These are phyloP conservation scores for Drosophila ezoana DNA, from an alignment of 2,888 invertebrate species.

Conservation along the genomic window DNA sequence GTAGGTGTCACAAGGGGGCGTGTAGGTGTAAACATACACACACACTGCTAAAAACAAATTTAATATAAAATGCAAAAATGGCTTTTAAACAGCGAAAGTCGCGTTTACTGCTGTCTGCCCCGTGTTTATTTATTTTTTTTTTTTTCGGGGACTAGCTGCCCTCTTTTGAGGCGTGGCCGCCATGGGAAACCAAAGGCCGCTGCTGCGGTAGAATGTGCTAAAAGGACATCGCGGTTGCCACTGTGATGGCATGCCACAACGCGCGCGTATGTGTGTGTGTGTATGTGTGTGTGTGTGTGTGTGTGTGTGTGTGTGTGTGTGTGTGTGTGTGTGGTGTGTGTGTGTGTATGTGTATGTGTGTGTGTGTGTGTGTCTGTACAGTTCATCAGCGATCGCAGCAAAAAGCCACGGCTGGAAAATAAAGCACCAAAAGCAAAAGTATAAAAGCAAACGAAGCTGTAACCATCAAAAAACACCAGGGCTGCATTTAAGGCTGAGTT, in stretches of 20 bases:
- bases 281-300: conserved; percentile 5
- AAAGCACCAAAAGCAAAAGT: conserved; percentile 34
- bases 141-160: conserved; percentile 15
- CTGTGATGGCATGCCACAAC: conserved; percentile 18
- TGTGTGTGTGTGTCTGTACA: conserved; percentile 54
- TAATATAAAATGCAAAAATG: conserved; percentile 80
- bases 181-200: conserved; percentile 29
- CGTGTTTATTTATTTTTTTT: conserved; percentile 3
- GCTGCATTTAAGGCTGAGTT: not conserved
- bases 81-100: conserved; percentile 76
- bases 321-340: conserved; percentile 42
- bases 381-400: conserved; percentile 78
- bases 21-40: conserved; percentile 2
- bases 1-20: not conserved
- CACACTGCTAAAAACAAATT: conserved; percentile 50
- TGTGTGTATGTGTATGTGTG: conserved; percentile 40
- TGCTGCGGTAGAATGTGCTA: conserved; percentile 55
- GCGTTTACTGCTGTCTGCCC: conserved; percentile 55
- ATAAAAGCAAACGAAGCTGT: conserved; percentile 31
- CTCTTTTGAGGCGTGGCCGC: conserved; percentile 20
- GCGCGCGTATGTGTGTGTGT: not conserved
- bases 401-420: conserved; percentile 52
- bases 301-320: conserved; percentile 12
- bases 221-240: conserved; percentile 70
- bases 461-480: conserved; percentile 26